Evolutionary conservation across 2,797 vertebrate genomes (phyloP).

Genomic region (Epinephelus malabaricus): DNA sequence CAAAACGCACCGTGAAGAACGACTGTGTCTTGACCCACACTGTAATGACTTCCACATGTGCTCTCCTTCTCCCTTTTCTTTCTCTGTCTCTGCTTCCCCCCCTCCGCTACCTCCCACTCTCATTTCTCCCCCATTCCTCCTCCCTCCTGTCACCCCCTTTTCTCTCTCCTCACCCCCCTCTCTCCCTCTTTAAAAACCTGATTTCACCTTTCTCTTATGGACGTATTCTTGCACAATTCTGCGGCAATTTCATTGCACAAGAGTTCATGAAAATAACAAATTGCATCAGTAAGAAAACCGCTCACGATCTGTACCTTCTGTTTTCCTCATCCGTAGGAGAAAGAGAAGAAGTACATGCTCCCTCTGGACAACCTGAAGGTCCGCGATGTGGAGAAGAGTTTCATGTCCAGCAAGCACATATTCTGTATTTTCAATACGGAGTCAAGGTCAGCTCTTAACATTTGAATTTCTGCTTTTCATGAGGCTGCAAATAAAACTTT

Average conservation of each 20-base stretch:
- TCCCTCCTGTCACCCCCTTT: conserved; percentile 55
- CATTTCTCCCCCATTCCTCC: conserved; percentile 78
- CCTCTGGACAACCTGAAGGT: conserved; percentile 95
- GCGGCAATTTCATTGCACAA: neutral
- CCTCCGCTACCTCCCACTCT: conserved; percentile 60
- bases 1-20: conserved; percentile 76
- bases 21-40: conserved; percentile 93
- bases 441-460: conserved; percentile 80
- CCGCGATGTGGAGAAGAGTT: conserved; percentile 93
- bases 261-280: conserved; percentile 19
- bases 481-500: conserved; percentile 12
- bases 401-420: conserved; percentile 95
- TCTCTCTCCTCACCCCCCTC: conserved; percentile 28
- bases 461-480: neutral
- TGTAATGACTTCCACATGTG: conserved; percentile 99
- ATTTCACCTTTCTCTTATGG: conserved; percentile 56
- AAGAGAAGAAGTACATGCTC: conserved; percentile 96
- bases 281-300: conserved; percentile 6
- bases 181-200: conserved; percentile 23
- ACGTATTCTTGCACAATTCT: conserved; percentile 11
- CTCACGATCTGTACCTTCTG: conserved; percentile 34
- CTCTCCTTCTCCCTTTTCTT: conserved; percentile 82
- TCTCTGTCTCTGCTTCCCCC: conserved; percentile 55
- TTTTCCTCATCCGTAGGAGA: conserved; percentile 85
- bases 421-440: conserved; percentile 98